Evolutionary conservation across 2,113 vertebrate species (phyloP).

Genomic region (Noctilio leporinus): DNA sequence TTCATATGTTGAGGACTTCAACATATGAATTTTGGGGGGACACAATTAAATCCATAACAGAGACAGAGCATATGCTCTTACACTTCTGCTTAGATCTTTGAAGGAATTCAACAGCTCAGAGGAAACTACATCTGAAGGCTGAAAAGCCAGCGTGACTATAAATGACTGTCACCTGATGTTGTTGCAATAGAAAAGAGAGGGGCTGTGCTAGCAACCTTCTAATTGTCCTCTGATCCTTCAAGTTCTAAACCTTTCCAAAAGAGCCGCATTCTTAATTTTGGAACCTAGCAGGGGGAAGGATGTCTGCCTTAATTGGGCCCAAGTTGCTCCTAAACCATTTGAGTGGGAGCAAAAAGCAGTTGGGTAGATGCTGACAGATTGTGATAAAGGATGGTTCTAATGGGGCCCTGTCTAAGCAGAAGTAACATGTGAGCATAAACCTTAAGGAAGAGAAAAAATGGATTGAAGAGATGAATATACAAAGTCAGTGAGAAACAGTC

Average conservation of each 20-base stretch:
- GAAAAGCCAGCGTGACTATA: background rate
- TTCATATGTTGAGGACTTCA: background rate
- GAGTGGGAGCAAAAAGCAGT: background rate
- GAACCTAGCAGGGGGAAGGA: background rate
- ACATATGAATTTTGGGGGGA: background rate
- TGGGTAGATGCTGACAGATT: background rate
- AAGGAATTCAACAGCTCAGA: background rate
- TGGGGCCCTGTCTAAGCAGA: background rate
- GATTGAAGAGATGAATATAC: background rate
- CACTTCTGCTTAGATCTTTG: background rate
- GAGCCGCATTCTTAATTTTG: background rate
- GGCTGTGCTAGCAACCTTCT: background rate
- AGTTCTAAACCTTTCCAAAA: background rate
- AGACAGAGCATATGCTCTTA: background rate
- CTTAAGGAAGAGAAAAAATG: background rate
- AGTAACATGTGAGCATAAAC: background rate
- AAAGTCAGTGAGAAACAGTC: background rate
- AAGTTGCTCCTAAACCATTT: background rate
- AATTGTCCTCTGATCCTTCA: background rate
- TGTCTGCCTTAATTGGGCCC: background rate
- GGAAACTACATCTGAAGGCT: background rate
- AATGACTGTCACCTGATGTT: background rate
- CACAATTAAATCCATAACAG: background rate
- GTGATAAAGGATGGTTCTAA: background rate
- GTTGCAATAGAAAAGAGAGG: background rate